Conservation (phyloP, 92 coral and sea anemone genomes). For the Metridium senile region DNA sequence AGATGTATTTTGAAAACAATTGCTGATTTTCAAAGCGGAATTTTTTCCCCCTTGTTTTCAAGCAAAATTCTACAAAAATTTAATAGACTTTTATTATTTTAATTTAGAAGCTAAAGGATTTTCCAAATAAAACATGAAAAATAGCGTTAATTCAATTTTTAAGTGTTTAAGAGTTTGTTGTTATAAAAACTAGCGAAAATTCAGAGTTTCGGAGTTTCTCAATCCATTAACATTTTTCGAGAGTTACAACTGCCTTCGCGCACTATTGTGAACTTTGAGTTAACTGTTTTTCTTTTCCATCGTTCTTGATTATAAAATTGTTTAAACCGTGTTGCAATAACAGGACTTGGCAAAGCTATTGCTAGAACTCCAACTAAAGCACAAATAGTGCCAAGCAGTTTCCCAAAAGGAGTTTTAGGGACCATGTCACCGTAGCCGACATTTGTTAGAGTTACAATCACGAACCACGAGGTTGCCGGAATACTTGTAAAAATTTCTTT, state of each 20-base stretch:
- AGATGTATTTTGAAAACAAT: too few relatives aligned
- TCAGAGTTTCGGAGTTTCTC: background rate
- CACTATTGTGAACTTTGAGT: background rate
- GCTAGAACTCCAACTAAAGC: conserved; percentile 82
- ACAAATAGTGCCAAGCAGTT: conserved; percentile 73
- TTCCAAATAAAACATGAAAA: background rate
- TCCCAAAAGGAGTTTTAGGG: conserved; percentile 78
- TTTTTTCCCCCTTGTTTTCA: too few relatives aligned
- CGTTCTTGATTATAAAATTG: conserved; percentile 70
- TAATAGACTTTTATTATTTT: too few relatives aligned
- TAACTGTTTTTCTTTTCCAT: conserved; percentile 22
- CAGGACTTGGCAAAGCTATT: conserved; percentile 81
- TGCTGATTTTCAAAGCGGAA: too few relatives aligned
- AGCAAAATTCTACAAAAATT: too few relatives aligned
- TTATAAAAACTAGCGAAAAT: background rate
- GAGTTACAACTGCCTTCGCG: background rate
- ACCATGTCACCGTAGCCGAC: conserved; percentile 98
- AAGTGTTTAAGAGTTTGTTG: background rate
- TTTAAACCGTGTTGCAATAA: conserved; percentile 80
- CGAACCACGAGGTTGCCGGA: conserved; percentile 94
- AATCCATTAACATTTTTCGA: background rate
- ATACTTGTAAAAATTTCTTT: conserved; percentile 67
- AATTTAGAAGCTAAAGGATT: too few relatives aligned
- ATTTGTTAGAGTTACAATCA: conserved; percentile 84
- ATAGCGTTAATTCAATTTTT: background rate